These are phyloP conservation scores for Rhingia rostrata DNA, from an alignment of 2,888 invertebrate species.

Conservation along the genomic window DNA sequence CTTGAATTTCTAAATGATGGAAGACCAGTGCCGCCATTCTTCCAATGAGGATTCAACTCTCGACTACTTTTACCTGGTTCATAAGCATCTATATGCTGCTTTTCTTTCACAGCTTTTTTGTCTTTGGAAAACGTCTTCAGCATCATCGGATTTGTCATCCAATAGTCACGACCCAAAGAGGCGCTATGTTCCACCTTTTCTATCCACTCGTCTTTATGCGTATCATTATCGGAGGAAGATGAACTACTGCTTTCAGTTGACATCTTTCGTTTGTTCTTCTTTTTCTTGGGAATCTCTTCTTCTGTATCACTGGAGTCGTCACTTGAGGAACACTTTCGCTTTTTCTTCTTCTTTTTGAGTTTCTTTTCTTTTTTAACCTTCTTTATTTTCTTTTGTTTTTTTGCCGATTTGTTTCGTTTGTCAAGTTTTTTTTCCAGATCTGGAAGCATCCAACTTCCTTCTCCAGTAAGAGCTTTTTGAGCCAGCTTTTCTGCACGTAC, in stretches of 20 bases:
- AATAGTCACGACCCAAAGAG: conserved; percentile 86
- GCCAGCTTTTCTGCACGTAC: conserved; percentile 76
- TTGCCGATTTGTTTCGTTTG: conserved; percentile 73
- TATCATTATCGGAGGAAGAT: conserved; percentile 49
- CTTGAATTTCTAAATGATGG: conserved; percentile 84
- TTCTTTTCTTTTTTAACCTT: conserved; percentile 83
- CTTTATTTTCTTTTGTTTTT: conserved; percentile 80
- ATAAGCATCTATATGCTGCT: conserved; percentile 85
- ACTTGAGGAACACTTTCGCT: conserved; percentile 48
- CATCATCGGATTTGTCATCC: conserved; percentile 88
- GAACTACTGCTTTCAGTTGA: conserved; percentile 75
- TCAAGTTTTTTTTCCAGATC: conserved; percentile 77
- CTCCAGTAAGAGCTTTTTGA: conserved; percentile 78
- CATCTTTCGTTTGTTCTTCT: conserved; percentile 76
- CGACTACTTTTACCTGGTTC: conserved; percentile 88
- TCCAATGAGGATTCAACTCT: conserved; percentile 97
- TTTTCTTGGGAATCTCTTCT: conserved; percentile 76
- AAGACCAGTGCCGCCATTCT: conserved; percentile 92
- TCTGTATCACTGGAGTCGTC: conserved; percentile 79
- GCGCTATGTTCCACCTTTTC: conserved; percentile 83
- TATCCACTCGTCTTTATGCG: conserved; percentile 84
- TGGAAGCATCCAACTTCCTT: conserved; percentile 79
- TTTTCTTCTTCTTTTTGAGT: conserved; percentile 76
- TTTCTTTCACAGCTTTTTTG: conserved; percentile 83
- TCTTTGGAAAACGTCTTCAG: conserved; percentile 82